Evolutionary conservation across 2,113 vertebrate species (phyloP).

Genomic region (Brachypteracias leptosomus): DNA sequence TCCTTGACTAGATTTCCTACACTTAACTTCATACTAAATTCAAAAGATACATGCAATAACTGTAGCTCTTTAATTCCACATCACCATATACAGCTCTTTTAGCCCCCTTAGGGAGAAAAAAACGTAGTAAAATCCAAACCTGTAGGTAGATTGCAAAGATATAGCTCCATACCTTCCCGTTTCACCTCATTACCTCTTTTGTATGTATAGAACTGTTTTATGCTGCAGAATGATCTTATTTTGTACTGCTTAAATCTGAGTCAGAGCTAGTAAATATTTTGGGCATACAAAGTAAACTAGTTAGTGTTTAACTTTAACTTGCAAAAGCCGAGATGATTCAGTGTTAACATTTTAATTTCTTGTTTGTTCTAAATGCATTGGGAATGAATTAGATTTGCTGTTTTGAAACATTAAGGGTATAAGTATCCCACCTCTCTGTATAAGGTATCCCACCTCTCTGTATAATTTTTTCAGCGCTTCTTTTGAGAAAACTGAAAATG

Average conservation of each 20-base stretch:
- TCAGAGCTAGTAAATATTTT: constrained; percentile 31
- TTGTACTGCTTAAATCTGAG: background rate
- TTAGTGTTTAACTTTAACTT: constrained; percentile 10
- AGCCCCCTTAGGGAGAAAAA: background rate
- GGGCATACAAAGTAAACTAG: background rate
- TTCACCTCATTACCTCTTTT: constrained; percentile 27
- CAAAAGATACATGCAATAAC: background rate
- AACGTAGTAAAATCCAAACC: background rate
- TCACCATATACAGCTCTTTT: background rate
- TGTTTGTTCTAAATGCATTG: background rate
- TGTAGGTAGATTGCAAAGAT: background rate
- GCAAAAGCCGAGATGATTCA: background rate
- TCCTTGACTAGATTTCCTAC: background rate
- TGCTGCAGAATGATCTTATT: background rate
- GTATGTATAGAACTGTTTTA: background rate
- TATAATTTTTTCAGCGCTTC: background rate
- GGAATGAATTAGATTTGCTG: background rate
- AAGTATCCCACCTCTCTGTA: background rate
- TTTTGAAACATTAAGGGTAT: background rate
- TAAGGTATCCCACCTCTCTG: background rate
- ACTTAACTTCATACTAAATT: background rate
- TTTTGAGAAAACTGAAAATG: background rate
- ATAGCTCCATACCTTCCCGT: background rate
- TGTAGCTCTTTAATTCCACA: background rate
- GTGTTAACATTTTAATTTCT: background rate